phyloP scores from a whole-genome alignment of 1,140 invertebrate species.

The Lerema accius region DNA sequence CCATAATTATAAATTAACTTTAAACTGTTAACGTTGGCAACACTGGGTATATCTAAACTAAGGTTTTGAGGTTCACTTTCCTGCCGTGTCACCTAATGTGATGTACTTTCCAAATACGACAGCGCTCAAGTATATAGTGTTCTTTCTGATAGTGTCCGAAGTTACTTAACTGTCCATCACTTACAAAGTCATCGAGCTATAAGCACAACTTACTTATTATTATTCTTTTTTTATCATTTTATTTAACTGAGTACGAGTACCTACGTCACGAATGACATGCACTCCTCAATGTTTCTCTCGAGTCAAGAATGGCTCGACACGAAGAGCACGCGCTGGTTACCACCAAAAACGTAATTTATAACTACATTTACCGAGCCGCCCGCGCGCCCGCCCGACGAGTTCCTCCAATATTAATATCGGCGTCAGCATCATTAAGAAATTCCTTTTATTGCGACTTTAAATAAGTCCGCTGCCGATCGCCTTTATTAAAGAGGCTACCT shows the following conservation, averaged over 20 bases:
- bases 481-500: constrained; percentile 76
- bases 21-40: too few species aligned
- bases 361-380: constrained; percentile 73
- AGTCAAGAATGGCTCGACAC: constrained; percentile 40
- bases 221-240: background rate
- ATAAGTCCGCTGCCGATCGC: constrained; percentile 76
- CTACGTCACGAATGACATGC: constrained; percentile 10
- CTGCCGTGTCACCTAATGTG: too few species aligned
- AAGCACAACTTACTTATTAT: too few species aligned
- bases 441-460: constrained; percentile 81
- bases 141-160: too few species aligned
- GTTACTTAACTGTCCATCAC: too few species aligned
- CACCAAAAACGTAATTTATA: constrained; percentile 78
- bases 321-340: constrained; percentile 41
- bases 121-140: too few species aligned
- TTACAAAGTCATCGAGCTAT: too few species aligned
- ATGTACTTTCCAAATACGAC: too few species aligned
- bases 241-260: background rate
- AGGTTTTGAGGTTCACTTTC: too few species aligned
- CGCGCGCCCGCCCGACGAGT: constrained; percentile 59
- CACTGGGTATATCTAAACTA: too few species aligned
- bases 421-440: constrained; percentile 80
- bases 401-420: constrained; percentile 75
- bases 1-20: too few species aligned
- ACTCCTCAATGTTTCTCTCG: constrained; percentile 15